Evolutionary conservation across 2,888 invertebrate species (phyloP).

Genomic region (Tipula lateralis): DNA sequence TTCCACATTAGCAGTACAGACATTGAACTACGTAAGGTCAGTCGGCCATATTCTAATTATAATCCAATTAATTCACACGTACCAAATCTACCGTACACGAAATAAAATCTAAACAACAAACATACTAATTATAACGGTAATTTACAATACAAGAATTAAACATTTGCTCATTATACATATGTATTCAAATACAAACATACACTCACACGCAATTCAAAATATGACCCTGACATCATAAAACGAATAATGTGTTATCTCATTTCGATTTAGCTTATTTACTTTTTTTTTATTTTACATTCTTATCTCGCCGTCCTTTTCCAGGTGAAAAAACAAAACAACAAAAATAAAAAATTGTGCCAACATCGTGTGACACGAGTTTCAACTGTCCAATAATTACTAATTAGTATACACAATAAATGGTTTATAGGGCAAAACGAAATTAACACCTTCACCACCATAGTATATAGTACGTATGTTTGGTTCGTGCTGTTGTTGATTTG

Average conservation of each 20-base stretch:
- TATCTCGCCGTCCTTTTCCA: neutral
- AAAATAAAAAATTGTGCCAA: neutral
- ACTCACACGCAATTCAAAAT: neutral
- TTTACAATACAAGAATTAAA: neutral
- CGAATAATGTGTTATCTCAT: neutral
- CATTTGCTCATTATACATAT: neutral
- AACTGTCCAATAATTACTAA: neutral
- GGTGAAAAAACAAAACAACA: neutral
- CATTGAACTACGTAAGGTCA: too few species aligned
- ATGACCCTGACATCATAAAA: constrained; percentile 3
- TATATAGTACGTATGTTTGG: too few species aligned
- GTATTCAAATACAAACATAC: neutral
- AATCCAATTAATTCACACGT: neutral
- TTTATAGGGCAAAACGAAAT: constrained; percentile 3
- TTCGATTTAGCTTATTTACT: neutral
- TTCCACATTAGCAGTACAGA: too few species aligned
- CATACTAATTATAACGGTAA: constrained; percentile 1
- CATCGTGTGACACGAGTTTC: neutral
- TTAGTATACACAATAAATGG: neutral
- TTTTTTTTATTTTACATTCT: neutral
- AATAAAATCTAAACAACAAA: neutral
- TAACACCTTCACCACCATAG: neutral
- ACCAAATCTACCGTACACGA: neutral
- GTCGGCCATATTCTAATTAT: neutral
- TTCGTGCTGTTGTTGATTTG: neutral